Conservation (phyloP, 2,113 vertebrate species). For the Gambusia affinis region DNA sequence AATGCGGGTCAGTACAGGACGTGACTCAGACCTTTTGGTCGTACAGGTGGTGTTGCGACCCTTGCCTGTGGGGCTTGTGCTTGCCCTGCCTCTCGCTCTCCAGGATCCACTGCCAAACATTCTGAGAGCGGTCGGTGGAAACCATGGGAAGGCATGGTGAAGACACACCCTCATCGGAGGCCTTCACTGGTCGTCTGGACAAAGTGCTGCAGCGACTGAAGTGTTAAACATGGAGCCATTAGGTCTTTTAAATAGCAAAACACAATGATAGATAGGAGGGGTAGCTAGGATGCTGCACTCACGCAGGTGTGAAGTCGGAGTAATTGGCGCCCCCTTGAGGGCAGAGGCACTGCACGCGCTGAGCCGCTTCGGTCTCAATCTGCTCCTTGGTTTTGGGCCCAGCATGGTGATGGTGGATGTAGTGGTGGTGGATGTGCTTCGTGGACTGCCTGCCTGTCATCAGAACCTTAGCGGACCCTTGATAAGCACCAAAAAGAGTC, state of each 20-base stretch:
- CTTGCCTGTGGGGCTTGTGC: slow-evolving; percentile 91
- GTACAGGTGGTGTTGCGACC: background rate
- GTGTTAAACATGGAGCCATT: background rate
- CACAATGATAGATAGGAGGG: background rate
- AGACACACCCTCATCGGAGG: slow-evolving; percentile 75
- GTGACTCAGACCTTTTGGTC: too few relatives aligned
- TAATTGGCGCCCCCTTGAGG: slow-evolving; percentile 78
- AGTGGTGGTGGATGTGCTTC: slow-evolving; percentile 96
- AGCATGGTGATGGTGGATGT: slow-evolving; percentile 92
- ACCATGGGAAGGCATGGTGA: slow-evolving; percentile 85
- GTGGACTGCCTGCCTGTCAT: slow-evolving; percentile 80
- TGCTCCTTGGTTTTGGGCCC: slow-evolving; percentile 90
- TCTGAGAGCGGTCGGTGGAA: slow-evolving; percentile 88
- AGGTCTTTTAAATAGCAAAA: background rate
- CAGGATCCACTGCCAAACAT: slow-evolving; percentile 96
- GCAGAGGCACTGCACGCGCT: slow-evolving; percentile 88
- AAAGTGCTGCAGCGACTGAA: slow-evolving; percentile 82
- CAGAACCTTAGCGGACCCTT: slow-evolving; percentile 55
- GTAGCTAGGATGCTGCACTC: slow-evolving; percentile 29
- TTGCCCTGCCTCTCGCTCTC: slow-evolving; percentile 92
- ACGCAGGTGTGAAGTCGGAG: slow-evolving; percentile 81
- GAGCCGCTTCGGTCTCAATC: slow-evolving; percentile 89
- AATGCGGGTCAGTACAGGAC: background rate
- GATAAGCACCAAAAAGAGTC: slow-evolving; percentile 61
- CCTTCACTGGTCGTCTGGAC: slow-evolving; percentile 81